A percentile compares a stretch with the other conserved stretches of the same genome.
Evolutionary conservation across 1,140 invertebrate species (phyloP).

Genomic region (Acyrthosiphon pisum): DNA sequence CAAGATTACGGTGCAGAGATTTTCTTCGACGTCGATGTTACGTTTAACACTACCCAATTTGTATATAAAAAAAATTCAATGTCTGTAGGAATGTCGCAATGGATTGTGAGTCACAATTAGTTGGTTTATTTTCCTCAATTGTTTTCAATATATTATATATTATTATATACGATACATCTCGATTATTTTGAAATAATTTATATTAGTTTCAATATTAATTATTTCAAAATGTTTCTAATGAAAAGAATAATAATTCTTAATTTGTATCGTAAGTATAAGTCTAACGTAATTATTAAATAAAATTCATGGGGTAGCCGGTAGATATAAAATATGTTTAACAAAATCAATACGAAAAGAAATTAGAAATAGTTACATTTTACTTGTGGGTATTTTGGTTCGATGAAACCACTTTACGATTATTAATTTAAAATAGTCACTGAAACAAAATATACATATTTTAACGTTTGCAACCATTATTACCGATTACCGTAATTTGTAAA

Average conservation of each 20-base stretch:
- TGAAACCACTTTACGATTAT: too few relatives aligned
- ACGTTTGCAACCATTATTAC: background rate
- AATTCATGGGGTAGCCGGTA: background rate
- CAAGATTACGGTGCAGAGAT: background rate
- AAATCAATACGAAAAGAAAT: too few relatives aligned
- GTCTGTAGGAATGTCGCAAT: background rate
- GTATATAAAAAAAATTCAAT: background rate
- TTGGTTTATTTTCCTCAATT: background rate
- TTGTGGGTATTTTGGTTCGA: too few relatives aligned
- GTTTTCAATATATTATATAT: too few relatives aligned
- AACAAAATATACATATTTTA: background rate
- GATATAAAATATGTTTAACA: background rate
- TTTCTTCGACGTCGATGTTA: background rate
- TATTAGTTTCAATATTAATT: too few relatives aligned
- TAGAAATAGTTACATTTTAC: too few relatives aligned
- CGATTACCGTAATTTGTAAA: background rate
- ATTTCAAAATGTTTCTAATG: background rate
- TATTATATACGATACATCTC: too few relatives aligned
- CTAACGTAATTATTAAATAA: background rate
- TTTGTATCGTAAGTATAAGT: background rate
- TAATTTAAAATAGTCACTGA: background rate
- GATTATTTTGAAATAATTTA: too few relatives aligned
- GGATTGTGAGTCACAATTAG: too few relatives aligned
- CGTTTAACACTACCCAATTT: background rate
- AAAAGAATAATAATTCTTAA: background rate